Conservation (phyloP, 2,113 vertebrate species). For the Hemicordylus capensis region DNA sequence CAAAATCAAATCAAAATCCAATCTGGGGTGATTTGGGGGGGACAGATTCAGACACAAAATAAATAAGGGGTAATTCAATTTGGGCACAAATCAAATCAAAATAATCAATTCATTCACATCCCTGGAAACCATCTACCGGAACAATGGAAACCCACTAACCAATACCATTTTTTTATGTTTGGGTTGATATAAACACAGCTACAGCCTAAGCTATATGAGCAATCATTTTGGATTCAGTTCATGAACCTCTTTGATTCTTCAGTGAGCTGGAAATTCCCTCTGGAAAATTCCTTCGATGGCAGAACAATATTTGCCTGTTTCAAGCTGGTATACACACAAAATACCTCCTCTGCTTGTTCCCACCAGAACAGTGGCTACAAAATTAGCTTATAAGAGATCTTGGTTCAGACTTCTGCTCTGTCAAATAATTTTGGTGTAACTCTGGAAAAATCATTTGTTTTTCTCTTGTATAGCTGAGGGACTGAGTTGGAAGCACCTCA, state of each 20-base stretch:
- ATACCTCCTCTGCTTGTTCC: not conserved
- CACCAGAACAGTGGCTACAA: not conserved
- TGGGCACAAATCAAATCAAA: no score
- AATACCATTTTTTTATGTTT: not conserved
- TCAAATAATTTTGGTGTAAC: not conserved
- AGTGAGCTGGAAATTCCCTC: not conserved
- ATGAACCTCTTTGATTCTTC: not conserved
- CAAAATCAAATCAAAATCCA: no score
- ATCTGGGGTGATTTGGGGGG: no score
- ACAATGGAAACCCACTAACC: constrained; percentile 35
- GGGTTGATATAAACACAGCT: not conserved
- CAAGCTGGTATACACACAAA: not conserved
- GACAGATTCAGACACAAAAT: no score
- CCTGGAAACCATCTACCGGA: constrained; percentile 47
- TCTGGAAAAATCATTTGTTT: not conserved
- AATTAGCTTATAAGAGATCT: not conserved
- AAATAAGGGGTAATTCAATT: no score
- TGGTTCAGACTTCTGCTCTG: not conserved
- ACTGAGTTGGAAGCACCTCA: not conserved
- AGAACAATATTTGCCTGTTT: not conserved
- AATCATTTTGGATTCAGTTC: not conserved
- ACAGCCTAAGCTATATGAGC: not conserved
- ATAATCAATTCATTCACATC: no score
- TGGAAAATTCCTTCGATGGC: not conserved
- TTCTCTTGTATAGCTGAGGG: not conserved